A percentile compares a stretch with the other conserved stretches of the same genome.
Evolutionary conservation across 2,113 vertebrate genomes (phyloP).

Genomic region (Indicator indicator): DNA sequence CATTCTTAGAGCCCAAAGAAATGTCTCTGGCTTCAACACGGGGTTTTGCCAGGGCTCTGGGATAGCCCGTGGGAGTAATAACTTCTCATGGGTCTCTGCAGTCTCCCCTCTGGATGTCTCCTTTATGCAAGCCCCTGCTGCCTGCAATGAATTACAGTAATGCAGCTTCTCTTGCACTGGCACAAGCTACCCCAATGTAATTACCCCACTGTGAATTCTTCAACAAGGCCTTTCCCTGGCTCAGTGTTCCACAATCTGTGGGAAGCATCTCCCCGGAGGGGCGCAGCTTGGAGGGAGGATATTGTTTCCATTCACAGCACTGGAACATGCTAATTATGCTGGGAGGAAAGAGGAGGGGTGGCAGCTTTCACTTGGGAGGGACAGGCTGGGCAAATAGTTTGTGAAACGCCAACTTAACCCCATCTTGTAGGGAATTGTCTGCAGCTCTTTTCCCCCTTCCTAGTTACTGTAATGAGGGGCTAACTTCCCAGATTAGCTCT

Average conservation of each 20-base stretch:
- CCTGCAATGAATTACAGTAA: not conserved
- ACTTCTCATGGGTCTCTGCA: not conserved
- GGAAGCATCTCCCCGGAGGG: constrained; percentile 67
- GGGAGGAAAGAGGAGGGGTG: not conserved
- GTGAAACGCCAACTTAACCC: constrained; percentile 60
- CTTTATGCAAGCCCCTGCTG: not conserved
- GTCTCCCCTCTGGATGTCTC: not conserved
- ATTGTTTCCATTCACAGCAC: constrained; percentile 64
- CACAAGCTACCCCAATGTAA: not conserved
- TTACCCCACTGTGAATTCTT: constrained; percentile 54
- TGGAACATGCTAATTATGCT: constrained; percentile 48
- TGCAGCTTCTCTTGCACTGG: not conserved
- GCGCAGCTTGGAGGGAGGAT: constrained; percentile 57
- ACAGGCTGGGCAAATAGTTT: constrained; percentile 41
- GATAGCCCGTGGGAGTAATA: not conserved
- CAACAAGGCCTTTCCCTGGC: constrained; percentile 47
- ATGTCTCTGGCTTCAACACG: rapidly evolving
- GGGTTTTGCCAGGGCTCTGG: not conserved
- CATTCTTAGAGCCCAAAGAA: not conserved
- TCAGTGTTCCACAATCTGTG: constrained; percentile 8
- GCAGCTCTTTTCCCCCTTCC: constrained; percentile 37
- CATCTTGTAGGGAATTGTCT: constrained; percentile 64
- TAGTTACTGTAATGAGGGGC: constrained; percentile 65
- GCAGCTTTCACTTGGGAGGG: constrained; percentile 59
- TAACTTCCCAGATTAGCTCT: constrained; percentile 65